Base-by-base conservation (phyloP, 2,888 invertebrate genomes). In the Biston betularia region DNA sequence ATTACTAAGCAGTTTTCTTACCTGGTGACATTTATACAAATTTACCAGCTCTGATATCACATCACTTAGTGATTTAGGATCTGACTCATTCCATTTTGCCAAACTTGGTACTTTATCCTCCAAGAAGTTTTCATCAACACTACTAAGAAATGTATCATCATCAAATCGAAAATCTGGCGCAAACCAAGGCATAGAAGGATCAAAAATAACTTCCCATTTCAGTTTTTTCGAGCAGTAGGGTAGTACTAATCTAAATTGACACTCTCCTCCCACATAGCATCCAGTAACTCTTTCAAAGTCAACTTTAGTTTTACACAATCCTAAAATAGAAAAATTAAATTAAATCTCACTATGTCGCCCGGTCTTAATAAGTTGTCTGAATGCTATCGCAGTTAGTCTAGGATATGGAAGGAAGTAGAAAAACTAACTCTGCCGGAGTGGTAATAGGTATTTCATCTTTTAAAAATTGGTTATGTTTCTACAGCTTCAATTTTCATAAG, bases 141-240 rank as follows among this genome's bases (percentile, higher is more conserved):
- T 95, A 61, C 89, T 93, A 35, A 95, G 85, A 84, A 97, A 97
- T 56, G 89, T 92, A 48, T 95, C 95, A 83, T 97, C 96, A 74
- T 96, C 95, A 85, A 97, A 97, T 77, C 96, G 94, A 80, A 97
- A 96, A 83, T 97, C 97, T 0, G 97, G 97, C 6, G 96, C 95
- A 79, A 95, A 95, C 85, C 95, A 95, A 7, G 96, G 95, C 55
- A 90, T 88, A 14, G 92, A 86, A 0, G 92, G 87, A 81, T 96
- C 95, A 86, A 97, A 97, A 67, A 96, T 88, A 12, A 97, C 91
- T 79, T 96, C 96, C 96, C 97, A 97, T 74, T 94, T 94, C 6
- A 97, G 83, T 68, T 91, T 93, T 72, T 95, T 95, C 2, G 95
- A 96, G 68, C 96, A 96, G 83, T 96, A 97, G 0, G 97, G 97